Base-by-base conservation (phyloP, 2,113 vertebrate genomes). In the Hipposideros armiger region DNA sequence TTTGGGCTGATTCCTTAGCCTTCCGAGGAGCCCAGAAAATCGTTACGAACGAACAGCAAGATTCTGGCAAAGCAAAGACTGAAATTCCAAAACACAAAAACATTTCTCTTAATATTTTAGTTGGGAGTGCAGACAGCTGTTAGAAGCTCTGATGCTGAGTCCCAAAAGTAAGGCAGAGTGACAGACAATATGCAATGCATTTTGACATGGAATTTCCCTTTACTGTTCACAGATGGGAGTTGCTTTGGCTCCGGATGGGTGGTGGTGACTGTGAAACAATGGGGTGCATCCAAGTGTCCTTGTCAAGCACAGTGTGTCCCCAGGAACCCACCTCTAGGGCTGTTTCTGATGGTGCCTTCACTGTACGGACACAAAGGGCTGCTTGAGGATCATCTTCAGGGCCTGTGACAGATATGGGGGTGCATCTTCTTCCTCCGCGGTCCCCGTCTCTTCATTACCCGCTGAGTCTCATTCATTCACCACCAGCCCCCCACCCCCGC, bases 401-500 rank as follows among this genome's bases (percentile, higher is more conserved):
- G 54, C 30, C 32, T 15, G 66, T 11, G 7, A 58, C 45, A 9
- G 36, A 24, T 62, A 22, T 52, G 70, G 32, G 13, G 10, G 1
- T 4, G 1, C 4, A 0, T 40, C 19, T 67, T 11, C 64, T 50
- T 14, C 47, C 11, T 54, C 30, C 3, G 1, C 16, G 67, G 32
- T 58, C 42, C 54, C 42, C 2, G 2, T 32, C 10, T 87, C 83
- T 40, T 20, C 40, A 0, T 73, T 7, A 14, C 58, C 0, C 1
- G 24, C 45, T 0, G 0, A 6, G 24, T 15, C 17, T 40, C 7
- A 2, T 22, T 40, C 1, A 0, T 11, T 28, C 15, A 4, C 10
- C 22, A 0, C 15, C 42, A 0, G 36, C 36, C 36, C 36, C 36
- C 36, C 36, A 4, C 17, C 76, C 36, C 5, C 3, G 1, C 47